phyloP scores from a whole-genome alignment of 2,797 vertebrate genomes.

The Gallirallus australis region DNA sequence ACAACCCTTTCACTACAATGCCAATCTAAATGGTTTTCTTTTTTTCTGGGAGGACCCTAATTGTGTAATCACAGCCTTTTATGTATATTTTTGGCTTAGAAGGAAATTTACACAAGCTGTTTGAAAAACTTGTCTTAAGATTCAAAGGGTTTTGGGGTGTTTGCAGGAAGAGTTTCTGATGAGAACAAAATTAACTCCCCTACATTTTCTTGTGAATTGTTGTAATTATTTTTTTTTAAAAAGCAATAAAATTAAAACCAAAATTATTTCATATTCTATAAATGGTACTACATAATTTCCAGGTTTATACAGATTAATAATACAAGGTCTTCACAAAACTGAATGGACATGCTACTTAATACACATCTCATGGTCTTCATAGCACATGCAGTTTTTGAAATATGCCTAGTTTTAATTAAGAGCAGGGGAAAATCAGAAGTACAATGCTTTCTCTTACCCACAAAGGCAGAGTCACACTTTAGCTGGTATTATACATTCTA shows the following conservation, averaged over 20 bases:
- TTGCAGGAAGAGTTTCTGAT: not conserved
- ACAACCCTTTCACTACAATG: not conserved
- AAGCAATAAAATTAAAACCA: not conserved
- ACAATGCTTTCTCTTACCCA: not conserved
- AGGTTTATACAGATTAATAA: not conserved
- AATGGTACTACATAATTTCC: not conserved
- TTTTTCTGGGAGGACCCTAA: not conserved
- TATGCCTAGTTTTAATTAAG: not conserved
- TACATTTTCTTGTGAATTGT: not conserved
- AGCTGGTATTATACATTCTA: not conserved
- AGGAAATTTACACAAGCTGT: not conserved
- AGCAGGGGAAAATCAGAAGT: not conserved
- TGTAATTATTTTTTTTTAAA: not conserved
- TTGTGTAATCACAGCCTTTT: not conserved
- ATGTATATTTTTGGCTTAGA: not conserved
- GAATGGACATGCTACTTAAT: not conserved
- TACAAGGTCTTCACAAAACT: not conserved
- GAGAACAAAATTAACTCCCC: not conserved
- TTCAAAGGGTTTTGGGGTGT: not conserved
- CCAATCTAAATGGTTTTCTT: not conserved
- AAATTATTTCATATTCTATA: not conserved
- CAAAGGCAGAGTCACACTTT: not conserved
- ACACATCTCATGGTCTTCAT: not conserved
- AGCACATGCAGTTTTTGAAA: not conserved
- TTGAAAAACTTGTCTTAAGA: not conserved